Evolutionary conservation across 2,888 invertebrate species (phyloP), one percentile per base, ranked within the genome.

Genomic region (Parnassius glacialis): DNA sequence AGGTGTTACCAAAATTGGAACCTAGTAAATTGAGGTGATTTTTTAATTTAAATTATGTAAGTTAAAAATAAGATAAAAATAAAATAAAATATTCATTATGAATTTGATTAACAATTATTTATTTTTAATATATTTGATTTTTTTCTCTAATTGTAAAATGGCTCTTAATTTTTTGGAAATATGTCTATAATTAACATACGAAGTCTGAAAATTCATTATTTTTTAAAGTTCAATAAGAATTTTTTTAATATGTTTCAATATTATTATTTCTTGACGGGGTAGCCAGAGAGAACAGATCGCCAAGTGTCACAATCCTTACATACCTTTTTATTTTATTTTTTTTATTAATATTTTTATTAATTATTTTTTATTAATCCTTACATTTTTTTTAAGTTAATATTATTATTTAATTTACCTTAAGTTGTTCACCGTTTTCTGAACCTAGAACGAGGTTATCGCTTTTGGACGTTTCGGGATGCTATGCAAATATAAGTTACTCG

Each of bases 1-100:
- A 34, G 85, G 78, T 65, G 80, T 79, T 65, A 80, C 70, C 59
- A 84, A 65, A 65, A 74, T 74, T 55, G 86, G 83, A 67, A 85
- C 83, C 90, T 89, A 80, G 73, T 70, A 62, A 65, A 69, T 34
- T 20, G 7, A 34, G 34, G 34, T 5, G 34, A 7, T 5, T 34
- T 5, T 34, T 25, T 25, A 25, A 34, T 44, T 59, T 48, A 12
- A 41, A 9, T 16, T 11, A 16, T 43, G 16, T 50, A 42, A 20
- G 12, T 12, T 34, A 9, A 16, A 50, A 11, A 16, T 48, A 42
- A 20, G 20, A 20, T 20, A 16, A 11, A 11, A 9, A 16, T 5
- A 1, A 3, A 42, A 9, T 16, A 43, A 43, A 9, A 9, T 41
- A 43, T 11, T 61, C 7, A 42, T 55, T 42, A 55, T 10, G 42